These are phyloP conservation scores for Kryphioiulus occultus DNA, from an alignment of 2,888 invertebrate genomes.

Conservation along the genomic window DNA sequence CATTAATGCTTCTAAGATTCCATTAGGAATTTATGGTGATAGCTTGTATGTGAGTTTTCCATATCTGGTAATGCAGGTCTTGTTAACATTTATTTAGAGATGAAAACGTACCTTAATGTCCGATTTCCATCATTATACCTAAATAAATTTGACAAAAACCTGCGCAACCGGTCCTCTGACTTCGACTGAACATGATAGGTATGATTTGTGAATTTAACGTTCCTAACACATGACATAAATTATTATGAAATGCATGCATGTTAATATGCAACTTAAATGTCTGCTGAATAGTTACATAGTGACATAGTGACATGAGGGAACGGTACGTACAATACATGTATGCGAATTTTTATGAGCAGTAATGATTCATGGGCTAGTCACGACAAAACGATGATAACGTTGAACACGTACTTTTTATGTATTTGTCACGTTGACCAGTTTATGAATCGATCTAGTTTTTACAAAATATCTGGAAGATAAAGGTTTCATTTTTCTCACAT, in stretches of 20 bases:
- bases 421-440: no score
- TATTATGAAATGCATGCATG: no score
- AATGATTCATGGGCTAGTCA: no score
- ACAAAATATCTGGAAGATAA: no score
- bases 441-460: no score
- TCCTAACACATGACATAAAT: no score
- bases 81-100: neutral
- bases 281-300: no score
- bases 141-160: neutral
- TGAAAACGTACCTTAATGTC: neutral
- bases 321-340: no score
- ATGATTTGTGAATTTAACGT: neutral
- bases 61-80: neutral
- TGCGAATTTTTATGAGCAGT: no score
- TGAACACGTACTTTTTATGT: no score
- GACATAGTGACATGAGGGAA: neutral
- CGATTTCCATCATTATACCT: neutral
- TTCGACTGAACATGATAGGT: neutral
- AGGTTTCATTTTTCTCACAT: no score
- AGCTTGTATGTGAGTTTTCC: neutral
- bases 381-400: no score
- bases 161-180: neutral
- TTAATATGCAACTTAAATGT: neutral
- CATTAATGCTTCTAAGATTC: neutral
- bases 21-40: neutral